Evolutionary conservation across 2,113 vertebrate species (phyloP).

Genomic region (Dinomys branickii): DNA sequence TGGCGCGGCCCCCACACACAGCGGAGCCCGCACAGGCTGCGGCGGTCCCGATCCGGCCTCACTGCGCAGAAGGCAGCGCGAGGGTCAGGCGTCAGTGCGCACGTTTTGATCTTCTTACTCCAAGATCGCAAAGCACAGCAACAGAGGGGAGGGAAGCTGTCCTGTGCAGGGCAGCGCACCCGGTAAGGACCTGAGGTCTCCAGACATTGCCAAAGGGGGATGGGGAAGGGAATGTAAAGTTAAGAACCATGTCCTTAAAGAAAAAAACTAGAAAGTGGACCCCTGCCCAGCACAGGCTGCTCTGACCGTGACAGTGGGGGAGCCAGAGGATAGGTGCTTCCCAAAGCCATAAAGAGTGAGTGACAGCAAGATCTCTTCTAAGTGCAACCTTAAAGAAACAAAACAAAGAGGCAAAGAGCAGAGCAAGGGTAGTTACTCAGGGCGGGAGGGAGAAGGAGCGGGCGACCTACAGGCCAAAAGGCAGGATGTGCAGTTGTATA

Average conservation of each 20-base stretch:
- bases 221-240: accelerated
- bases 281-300: no score
- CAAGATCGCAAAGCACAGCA: neutral
- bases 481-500: neutral
- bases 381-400: neutral
- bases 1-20: neutral
- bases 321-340: neutral
- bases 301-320: neutral
- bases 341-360: neutral
- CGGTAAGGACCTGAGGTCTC: neutral
- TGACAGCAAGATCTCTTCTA: neutral
- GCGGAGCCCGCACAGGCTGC: neutral
- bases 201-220: neutral
- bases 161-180: no score
- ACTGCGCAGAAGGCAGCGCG: neutral
- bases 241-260: neutral
- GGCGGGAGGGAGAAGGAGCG: neutral
- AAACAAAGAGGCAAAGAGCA: neutral
- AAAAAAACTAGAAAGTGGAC: neutral
- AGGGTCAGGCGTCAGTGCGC: neutral
- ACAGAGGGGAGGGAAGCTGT: accelerated
- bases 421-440: neutral
- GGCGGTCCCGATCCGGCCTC: neutral
- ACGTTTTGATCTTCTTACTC: neutral
- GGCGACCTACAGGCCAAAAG: neutral